Percentiles rank a stretch among this genome's conserved stretches.
phyloP scores from a whole-genome alignment of 2,888 invertebrate genomes.

The Neoscelio sp. region DNA sequence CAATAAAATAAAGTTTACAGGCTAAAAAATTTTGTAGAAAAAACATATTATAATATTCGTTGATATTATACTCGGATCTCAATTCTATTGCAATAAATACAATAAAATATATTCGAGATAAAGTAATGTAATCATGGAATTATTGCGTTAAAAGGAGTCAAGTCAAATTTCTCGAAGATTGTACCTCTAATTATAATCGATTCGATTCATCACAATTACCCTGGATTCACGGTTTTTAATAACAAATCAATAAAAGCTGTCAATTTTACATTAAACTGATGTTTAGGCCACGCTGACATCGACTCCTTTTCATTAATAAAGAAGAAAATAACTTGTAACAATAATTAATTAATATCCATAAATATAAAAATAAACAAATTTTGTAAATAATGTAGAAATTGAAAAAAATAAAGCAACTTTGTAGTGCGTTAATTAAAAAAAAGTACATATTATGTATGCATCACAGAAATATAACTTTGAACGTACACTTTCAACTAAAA shows the following conservation, averaged over 20 bases:
- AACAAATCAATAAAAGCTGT: too few species aligned
- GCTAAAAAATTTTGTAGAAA: conserved; percentile 25
- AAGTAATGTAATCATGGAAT: conserved; percentile 30
- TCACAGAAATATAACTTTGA: conserved; percentile 33
- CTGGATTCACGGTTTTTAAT: too few species aligned
- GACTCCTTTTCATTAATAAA: too few species aligned
- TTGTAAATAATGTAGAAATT: neutral
- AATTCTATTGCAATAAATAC: conserved; percentile 39
- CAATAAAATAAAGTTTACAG: conserved; percentile 31
- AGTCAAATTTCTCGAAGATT: neutral
- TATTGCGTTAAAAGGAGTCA: conserved; percentile 15
- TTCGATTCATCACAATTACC: too few species aligned
- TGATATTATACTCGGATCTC: conserved; percentile 41
- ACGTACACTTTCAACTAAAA: neutral
- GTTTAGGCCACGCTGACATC: too few species aligned
- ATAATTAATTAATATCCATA: neutral
- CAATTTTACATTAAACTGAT: too few species aligned
- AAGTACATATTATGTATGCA: conserved; percentile 22
- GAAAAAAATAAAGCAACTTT: neutral
- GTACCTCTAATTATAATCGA: too few species aligned
- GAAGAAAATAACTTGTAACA: too few species aligned
- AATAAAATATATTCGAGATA: conserved; percentile 38
- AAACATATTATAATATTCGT: conserved; percentile 47
- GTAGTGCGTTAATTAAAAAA: conserved; percentile 7
- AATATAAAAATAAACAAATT: neutral